Percentiles rank a stretch among this genome's conserved stretches.
Conservation (phyloP, 2,888 invertebrate species). For the Amaurobius ferox region DNA sequence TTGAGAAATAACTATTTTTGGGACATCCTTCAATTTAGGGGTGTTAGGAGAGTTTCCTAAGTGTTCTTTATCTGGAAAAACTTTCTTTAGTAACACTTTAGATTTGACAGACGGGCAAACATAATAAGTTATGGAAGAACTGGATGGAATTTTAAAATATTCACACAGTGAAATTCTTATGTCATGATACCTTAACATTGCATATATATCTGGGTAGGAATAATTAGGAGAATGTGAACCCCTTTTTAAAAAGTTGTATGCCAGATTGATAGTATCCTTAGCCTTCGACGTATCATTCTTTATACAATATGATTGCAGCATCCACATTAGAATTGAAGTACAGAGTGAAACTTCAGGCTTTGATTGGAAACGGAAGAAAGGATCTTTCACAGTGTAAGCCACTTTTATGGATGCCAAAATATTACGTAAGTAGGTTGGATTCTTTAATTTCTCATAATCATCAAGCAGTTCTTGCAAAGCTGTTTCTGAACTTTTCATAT, state of each 20-base stretch:
- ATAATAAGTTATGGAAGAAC: conserved; percentile 17
- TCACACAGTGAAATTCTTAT: conserved; percentile 27
- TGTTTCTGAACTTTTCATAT: conserved; percentile 4
- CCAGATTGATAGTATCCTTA: background rate
- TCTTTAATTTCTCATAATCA: conserved; percentile 21
- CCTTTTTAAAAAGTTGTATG: conserved; percentile 17
- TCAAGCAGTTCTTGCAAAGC: conserved; percentile 17
- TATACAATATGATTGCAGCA: background rate
- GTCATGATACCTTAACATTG: conserved; percentile 35
- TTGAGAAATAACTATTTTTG: conserved; percentile 15
- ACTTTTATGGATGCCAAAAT: background rate
- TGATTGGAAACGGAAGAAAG: background rate
- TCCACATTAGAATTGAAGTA: background rate
- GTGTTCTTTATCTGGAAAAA: background rate
- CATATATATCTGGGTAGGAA: conserved; percentile 30
- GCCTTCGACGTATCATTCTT: background rate
- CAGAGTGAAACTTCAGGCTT: conserved; percentile 26
- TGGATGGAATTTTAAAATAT: background rate
- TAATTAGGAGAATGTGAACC: conserved; percentile 12
- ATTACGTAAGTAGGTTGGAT: background rate
- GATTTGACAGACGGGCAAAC: conserved; percentile 31
- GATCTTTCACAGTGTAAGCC: background rate
- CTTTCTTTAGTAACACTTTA: background rate
- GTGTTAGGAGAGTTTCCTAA: background rate
- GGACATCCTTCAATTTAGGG: conserved; percentile 14